Conservation (phyloP, 2,113 vertebrate species). For the Lagenorhynchus albirostris region DNA sequence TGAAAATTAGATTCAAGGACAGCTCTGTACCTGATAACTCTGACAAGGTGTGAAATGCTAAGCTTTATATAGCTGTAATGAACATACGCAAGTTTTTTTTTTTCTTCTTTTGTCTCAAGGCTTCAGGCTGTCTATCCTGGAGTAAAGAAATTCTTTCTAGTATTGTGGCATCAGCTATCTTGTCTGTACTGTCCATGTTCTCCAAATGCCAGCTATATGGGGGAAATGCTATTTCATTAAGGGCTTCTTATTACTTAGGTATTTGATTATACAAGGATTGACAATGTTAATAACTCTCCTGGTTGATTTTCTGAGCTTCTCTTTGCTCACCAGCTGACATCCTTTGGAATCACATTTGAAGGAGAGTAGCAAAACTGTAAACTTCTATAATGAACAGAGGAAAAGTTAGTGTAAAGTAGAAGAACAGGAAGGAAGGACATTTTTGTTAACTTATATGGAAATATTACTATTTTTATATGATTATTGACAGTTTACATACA, state of each 20-base stretch:
- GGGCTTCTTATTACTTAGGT: background rate
- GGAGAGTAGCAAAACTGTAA: background rate
- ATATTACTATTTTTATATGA: background rate
- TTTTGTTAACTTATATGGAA: background rate
- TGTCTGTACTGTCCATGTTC: background rate
- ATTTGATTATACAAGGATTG: background rate
- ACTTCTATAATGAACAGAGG: background rate
- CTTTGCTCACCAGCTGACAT: background rate
- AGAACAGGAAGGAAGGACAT: background rate
- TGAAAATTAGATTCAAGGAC: constrained; percentile 68
- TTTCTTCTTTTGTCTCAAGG: background rate
- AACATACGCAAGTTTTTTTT: constrained; percentile 33
- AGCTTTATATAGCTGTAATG: constrained; percentile 1
- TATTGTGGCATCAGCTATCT: background rate
- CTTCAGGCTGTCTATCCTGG: background rate
- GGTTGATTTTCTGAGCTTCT: background rate
- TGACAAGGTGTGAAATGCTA: constrained; percentile 62
- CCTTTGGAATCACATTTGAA: background rate
- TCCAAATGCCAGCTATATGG: background rate
- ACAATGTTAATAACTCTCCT: background rate
- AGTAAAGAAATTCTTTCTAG: background rate
- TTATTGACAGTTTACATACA: background rate
- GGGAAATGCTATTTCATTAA: background rate
- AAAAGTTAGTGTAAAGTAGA: background rate
- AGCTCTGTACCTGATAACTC: constrained; percentile 29